Conservation (phyloP, 2,888 invertebrate species). For the Ormia ochracea region DNA sequence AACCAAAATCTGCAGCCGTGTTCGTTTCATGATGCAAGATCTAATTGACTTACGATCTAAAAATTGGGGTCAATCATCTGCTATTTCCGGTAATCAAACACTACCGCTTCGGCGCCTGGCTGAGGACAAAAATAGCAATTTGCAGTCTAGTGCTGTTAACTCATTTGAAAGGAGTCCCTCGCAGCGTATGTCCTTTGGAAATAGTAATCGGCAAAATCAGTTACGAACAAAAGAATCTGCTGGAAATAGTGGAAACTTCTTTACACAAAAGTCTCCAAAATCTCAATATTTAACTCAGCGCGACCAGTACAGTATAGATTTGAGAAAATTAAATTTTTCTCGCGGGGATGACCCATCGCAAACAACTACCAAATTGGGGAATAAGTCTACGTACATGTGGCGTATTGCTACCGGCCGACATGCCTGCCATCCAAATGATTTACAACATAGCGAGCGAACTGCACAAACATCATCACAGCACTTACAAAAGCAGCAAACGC, state of each 20-base stretch:
- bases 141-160: neutral
- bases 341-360: slow-evolving; percentile 66
- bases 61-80: slow-evolving; percentile 70
- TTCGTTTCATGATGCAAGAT: slow-evolving; percentile 75
- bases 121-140: slow-evolving; percentile 33
- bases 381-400: slow-evolving; percentile 69
- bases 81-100: neutral
- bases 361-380: slow-evolving; percentile 68
- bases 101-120: neutral
- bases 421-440: slow-evolving; percentile 1
- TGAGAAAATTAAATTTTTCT: slow-evolving; percentile 71
- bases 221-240: slow-evolving; percentile 4
- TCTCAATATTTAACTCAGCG: slow-evolving; percentile 58
- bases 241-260: slow-evolving; percentile 61
- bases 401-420: slow-evolving; percentile 63
- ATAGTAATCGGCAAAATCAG: slow-evolving; percentile 26
- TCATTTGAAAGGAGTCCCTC: slow-evolving; percentile 24
- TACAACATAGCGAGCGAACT: slow-evolving; percentile 15
- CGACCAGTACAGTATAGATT: slow-evolving; percentile 69
- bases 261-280: slow-evolving; percentile 67
- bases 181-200: slow-evolving; percentile 39
- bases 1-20: slow-evolving; percentile 71
- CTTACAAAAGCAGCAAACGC: slow-evolving; percentile 3
- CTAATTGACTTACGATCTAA: slow-evolving; percentile 71
- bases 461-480: neutral